A percentile compares a stretch with the other conserved stretches of the same genome.
phyloP scores from a whole-genome alignment of 1,140 invertebrate species.

The Popillia japonica region DNA sequence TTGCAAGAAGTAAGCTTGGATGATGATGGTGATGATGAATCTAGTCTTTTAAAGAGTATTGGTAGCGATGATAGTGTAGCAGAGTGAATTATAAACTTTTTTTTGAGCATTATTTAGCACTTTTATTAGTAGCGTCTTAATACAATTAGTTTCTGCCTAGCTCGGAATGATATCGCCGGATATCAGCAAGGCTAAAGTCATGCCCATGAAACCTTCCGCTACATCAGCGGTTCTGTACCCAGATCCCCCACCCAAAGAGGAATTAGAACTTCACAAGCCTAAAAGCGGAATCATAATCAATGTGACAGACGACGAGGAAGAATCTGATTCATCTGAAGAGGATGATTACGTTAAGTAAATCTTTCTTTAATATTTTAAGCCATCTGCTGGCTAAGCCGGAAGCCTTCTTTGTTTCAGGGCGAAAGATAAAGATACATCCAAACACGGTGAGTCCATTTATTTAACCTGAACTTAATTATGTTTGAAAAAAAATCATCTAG shows the following conservation, averaged over 20 bases:
- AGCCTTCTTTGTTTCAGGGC: not conserved
- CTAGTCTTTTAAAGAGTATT: not conserved
- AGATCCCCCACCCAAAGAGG: conserved; percentile 45
- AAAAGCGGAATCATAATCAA: conserved; percentile 58
- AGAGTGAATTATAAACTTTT: too few species aligned
- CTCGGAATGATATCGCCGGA: conserved; percentile 53
- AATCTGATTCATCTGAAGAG: conserved; percentile 22
- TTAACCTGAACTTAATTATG: too few species aligned
- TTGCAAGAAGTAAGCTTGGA: not conserved
- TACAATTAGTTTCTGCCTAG: conserved; percentile 43
- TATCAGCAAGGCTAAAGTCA: conserved; percentile 51
- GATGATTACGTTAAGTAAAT: not conserved
- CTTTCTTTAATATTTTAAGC: too few species aligned
- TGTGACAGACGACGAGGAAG: conserved; percentile 7
- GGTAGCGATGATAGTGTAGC: not conserved
- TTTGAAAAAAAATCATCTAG: not conserved
- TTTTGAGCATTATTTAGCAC: too few species aligned
- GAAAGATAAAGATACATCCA: not conserved
- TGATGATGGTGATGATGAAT: not conserved
- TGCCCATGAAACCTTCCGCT: conserved; percentile 49
- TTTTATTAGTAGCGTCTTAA: too few species aligned
- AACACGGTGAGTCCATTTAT: not conserved
- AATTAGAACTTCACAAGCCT: conserved; percentile 49
- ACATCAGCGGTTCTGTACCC: conserved; percentile 49
- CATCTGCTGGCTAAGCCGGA: too few species aligned